A percentile compares a stretch with the other conserved stretches of the same genome.
Conservation (phyloP, 2,797 vertebrate species). For the Phrynocephalus forsythii region DNA sequence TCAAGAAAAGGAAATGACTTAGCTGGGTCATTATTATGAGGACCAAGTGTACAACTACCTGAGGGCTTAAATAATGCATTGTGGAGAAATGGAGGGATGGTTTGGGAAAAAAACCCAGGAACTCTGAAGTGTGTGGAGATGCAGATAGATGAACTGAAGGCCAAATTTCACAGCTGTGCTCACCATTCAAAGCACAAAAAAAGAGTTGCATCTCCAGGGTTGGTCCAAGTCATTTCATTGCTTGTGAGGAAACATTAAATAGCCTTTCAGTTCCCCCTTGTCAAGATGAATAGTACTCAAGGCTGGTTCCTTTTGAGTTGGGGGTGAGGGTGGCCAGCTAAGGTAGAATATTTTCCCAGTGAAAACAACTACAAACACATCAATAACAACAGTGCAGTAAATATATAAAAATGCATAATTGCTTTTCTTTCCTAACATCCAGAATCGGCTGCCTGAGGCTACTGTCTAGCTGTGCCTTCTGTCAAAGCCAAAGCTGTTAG, state of each 20-base stretch:
- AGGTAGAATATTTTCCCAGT: too few relatives aligned
- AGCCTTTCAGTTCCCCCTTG: background rate
- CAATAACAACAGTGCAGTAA: background rate
- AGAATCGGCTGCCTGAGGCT: background rate
- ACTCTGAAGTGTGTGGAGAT: background rate
- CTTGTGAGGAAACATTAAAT: background rate
- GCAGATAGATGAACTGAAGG: background rate
- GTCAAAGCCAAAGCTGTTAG: background rate
- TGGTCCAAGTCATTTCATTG: background rate
- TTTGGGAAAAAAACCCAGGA: background rate
- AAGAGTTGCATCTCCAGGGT: background rate
- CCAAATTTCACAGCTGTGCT: background rate
- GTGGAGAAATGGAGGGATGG: background rate
- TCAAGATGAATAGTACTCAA: background rate
- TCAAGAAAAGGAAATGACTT: background rate
- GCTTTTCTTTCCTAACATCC: background rate
- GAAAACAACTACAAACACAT: background rate
- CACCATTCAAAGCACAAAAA: background rate
- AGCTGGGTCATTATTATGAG: background rate
- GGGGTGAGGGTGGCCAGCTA: too few relatives aligned
- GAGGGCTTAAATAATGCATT: conserved; percentile 7
- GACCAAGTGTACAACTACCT: background rate
- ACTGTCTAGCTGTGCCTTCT: background rate
- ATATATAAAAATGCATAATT: background rate
- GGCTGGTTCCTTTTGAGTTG: background rate